Conservation (phyloP, 2,888 invertebrate species). For the Drosophila subsilvestris region DNA sequence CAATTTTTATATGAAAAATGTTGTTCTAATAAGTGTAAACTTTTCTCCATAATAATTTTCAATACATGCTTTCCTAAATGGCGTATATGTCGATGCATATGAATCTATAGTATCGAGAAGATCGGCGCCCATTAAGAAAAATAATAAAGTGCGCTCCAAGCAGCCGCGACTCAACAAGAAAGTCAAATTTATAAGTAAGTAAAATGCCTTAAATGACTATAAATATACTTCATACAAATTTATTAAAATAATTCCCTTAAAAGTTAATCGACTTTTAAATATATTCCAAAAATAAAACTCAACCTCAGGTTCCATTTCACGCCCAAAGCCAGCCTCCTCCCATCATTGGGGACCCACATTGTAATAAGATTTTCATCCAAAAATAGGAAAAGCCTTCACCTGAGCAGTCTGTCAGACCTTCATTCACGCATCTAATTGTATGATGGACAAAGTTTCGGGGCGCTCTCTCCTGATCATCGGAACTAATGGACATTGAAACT, state of each 20-base stretch:
- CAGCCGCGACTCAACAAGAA: slow-evolving; percentile 90
- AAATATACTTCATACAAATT: background rate
- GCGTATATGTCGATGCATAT: slow-evolving; percentile 7
- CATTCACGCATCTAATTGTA: slow-evolving; percentile 12
- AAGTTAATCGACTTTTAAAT: no score
- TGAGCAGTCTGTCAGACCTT: background rate
- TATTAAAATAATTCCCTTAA: background rate
- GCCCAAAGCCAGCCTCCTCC: background rate
- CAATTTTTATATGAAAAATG: slow-evolving; percentile 2
- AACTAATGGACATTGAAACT: slow-evolving; percentile 41
- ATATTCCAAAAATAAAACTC: background rate
- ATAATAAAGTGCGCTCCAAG: slow-evolving; percentile 91
- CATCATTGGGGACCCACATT: background rate
- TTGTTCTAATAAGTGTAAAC: background rate
- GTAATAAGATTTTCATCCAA: background rate
- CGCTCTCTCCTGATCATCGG: slow-evolving; percentile 16
- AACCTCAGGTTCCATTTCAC: background rate
- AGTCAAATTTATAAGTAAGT: slow-evolving; percentile 96
- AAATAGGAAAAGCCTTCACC: background rate
- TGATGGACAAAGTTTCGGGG: slow-evolving; percentile 26
- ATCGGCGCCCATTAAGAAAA: slow-evolving; percentile 91
- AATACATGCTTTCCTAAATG: slow-evolving; percentile 49
- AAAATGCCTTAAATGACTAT: slow-evolving; percentile 48
- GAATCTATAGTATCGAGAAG: slow-evolving; percentile 82
- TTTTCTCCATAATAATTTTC: slow-evolving; percentile 19